phyloP scores from a whole-genome alignment of 2,797 vertebrate genomes.

The Cryptoblepharus egeriae region DNA sequence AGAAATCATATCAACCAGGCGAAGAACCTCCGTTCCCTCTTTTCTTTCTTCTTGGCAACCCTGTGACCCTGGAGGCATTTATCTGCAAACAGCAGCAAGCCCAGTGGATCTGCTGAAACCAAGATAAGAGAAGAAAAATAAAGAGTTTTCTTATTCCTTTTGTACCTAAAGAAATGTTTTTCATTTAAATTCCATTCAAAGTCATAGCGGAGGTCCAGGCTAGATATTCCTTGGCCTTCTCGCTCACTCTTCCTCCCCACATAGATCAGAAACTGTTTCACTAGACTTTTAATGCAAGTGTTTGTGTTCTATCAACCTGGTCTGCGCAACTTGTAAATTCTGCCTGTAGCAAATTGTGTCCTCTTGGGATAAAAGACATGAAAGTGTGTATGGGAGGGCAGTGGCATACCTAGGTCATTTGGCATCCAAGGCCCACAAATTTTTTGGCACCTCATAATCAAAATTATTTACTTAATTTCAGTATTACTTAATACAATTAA shows the following conservation, averaged over 20 bases:
- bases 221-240: not conserved
- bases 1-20: constrained; percentile 16
- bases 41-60: constrained; percentile 24
- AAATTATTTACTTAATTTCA: too few relatives aligned
- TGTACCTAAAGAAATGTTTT: constrained; percentile 30
- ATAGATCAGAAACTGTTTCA: not conserved
- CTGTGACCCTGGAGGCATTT: constrained; percentile 20
- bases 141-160: constrained; percentile 37
- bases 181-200: constrained; percentile 34
- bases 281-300: too few relatives aligned
- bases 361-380: too few relatives aligned
- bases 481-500: too few relatives aligned
- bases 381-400: too few relatives aligned
- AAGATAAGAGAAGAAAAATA: constrained; percentile 20
- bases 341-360: too few relatives aligned
- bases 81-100: constrained; percentile 38
- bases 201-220: constrained; percentile 5
- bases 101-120: constrained; percentile 24
- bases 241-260: not conserved
- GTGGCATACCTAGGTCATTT: too few relatives aligned
- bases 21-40: constrained; percentile 5
- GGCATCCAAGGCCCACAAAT: too few relatives aligned
- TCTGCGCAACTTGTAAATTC: too few relatives aligned
- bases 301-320: too few relatives aligned
- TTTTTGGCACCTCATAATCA: too few relatives aligned